Base-by-base conservation (phyloP, 2,113 vertebrate genomes). In the Prinia subflava region DNA sequence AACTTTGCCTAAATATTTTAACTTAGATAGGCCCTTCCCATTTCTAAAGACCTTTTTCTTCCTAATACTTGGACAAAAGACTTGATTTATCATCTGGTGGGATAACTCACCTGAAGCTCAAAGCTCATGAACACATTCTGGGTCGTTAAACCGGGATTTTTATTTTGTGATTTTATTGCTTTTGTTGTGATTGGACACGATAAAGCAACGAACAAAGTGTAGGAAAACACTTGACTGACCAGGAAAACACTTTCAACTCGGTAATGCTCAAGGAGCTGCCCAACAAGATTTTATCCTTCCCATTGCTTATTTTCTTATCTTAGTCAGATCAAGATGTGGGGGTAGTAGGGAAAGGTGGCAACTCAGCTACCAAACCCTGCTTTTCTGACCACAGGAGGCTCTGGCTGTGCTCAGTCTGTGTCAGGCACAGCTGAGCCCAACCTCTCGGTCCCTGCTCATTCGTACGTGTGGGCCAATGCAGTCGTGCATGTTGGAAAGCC, bases 381-480 rank as follows among this genome's bases (percentile, higher is more conserved):
- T 1, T 50, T 55, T 77, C 27, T 77, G 33, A 63, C 33, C 16
- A 12, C 5, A 1, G 20, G 9, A 70, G 16, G 28, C 20, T 49
- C 47, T 56, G 24, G 31, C 44, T 49, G 20, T 15, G 16, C 46
- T 80, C 42, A 42, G 1, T 14, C 25, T 15, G 27, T 35, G 22
- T 68, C 9, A 13, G 71, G 15, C 52, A 35, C 24, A 46, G n/a
- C 37, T 60, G 27, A 47, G 4, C 15, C 14, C 24, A 49, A 1
- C 13, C 41, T 28, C 30, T 24, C 46, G 33, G 64, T 44, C 46
- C 46, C 0, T 15, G 23, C 17, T 68, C 37, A 13, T 47, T 30
- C 0, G 5, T 37, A 60, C 0, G 0, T 7, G 5, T 19, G 44
- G 17, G 53, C 35, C 44, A 49, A 0, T 24, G 28, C 19, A 19